These are phyloP conservation scores for Cebus imitator DNA, from an alignment of 2,113 vertebrate species.

Conservation along the genomic window DNA sequence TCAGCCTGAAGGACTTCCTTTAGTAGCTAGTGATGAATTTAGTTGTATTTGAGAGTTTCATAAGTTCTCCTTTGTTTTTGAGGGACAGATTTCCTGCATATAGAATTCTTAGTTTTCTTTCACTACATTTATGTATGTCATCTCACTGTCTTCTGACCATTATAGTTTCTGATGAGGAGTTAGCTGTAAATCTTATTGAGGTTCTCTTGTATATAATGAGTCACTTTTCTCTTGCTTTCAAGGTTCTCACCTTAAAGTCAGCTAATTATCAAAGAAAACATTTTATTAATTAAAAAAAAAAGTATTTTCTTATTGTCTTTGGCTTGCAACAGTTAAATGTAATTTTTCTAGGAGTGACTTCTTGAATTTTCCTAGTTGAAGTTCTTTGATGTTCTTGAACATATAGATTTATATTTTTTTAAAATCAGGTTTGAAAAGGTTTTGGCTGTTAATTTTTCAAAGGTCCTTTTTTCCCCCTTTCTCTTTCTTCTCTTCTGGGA, in stretches of 20 bases:
- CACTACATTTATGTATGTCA: not conserved
- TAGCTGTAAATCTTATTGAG: not conserved
- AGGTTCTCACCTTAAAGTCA: not conserved
- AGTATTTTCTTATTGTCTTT: not conserved
- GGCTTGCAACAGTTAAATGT: not conserved
- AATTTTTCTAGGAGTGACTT: not conserved
- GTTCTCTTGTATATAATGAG: not conserved
- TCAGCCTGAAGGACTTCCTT: not conserved
- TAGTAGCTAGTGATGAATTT: not conserved
- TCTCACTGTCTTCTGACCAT: not conserved
- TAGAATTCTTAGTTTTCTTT: not conserved
- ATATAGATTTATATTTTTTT: not conserved
- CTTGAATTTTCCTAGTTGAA: not conserved
- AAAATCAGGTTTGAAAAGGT: not conserved
- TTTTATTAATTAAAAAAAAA: too few species aligned
- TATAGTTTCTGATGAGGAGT: not conserved
- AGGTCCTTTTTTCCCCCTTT: not conserved
- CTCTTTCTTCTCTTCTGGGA: not conserved
- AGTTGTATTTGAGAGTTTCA: not conserved
- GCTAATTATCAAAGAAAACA: too few species aligned
- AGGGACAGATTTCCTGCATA: not conserved
- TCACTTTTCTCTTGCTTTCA: not conserved
- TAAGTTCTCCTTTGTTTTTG: not conserved
- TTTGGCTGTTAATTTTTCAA: not conserved
- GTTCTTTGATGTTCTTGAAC: not conserved